These are phyloP conservation scores for Ommatoiulus sabulosus DNA, from an alignment of 2,888 invertebrate species.

Conservation along the genomic window DNA sequence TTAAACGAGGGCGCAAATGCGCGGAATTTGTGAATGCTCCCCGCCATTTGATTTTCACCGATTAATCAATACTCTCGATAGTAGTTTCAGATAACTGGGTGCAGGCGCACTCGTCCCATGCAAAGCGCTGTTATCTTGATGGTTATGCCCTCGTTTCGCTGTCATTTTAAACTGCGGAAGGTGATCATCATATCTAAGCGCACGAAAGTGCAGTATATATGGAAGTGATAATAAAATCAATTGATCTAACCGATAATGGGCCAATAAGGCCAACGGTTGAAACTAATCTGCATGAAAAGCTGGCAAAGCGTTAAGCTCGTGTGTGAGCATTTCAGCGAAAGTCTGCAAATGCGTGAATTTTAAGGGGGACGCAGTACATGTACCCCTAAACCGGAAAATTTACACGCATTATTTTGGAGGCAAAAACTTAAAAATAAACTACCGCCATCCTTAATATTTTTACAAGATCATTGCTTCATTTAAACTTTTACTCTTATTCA, in stretches of 20 bases:
- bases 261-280: slow-evolving; percentile 38
- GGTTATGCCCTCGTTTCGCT: slow-evolving; percentile 47
- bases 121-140: slow-evolving; percentile 32
- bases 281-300: slow-evolving; percentile 35
- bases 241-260: slow-evolving; percentile 20
- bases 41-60: slow-evolving; percentile 27
- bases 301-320: neutral
- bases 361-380: too few species aligned
- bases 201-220: slow-evolving; percentile 18
- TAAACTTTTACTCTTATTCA: too few species aligned
- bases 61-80: slow-evolving; percentile 45
- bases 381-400: too few species aligned
- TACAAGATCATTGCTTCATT: too few species aligned
- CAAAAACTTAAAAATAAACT: too few species aligned
- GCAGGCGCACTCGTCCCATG: slow-evolving; percentile 9
- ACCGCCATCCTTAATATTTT: too few species aligned
- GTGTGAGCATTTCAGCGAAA: neutral
- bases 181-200: slow-evolving; percentile 32
- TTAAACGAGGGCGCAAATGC: neutral
- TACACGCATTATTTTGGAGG: too few species aligned
- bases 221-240: slow-evolving; percentile 38
- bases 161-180: slow-evolving; percentile 47
- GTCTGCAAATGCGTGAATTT: neutral
- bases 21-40: neutral
- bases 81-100: slow-evolving; percentile 25